These are phyloP conservation scores for Anarhynchus alexandrinus DNA, from an alignment of 2,113 vertebrate genomes.

Conservation along the genomic window DNA sequence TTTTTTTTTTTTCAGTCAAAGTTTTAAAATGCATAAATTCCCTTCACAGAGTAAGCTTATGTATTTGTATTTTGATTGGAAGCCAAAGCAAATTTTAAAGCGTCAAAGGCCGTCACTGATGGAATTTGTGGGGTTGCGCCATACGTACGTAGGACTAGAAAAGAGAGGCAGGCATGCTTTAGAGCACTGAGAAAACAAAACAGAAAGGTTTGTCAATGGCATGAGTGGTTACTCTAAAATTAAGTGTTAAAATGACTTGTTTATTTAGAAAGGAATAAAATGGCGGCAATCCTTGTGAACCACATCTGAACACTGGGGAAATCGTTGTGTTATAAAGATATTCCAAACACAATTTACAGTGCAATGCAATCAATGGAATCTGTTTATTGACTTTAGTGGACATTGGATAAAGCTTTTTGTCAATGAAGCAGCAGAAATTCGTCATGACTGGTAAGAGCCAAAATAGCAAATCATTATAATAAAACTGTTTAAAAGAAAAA, in stretches of 20 bases:
- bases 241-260: background rate
- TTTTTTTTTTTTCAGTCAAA: background rate
- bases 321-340: background rate
- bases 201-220: background rate
- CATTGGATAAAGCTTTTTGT: background rate
- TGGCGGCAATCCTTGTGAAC: background rate
- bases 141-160: rapidly evolving
- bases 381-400: background rate
- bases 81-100: background rate
- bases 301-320: background rate
- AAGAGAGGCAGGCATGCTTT: background rate
- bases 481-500: background rate
- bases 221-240: background rate
- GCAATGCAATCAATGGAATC: background rate
- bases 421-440: constrained; percentile 26
- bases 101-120: rapidly evolving
- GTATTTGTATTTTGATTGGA: background rate
- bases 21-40: background rate
- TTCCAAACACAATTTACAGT: background rate
- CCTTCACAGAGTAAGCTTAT: background rate
- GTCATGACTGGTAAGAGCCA: background rate
- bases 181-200: background rate
- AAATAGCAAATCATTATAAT: background rate
- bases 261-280: background rate
- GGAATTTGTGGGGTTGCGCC: background rate